Percentiles rank a stretch among this genome's conserved stretches.
Evolutionary conservation across 2,797 vertebrate species (phyloP).

Genomic region (Carduelis carduelis): DNA sequence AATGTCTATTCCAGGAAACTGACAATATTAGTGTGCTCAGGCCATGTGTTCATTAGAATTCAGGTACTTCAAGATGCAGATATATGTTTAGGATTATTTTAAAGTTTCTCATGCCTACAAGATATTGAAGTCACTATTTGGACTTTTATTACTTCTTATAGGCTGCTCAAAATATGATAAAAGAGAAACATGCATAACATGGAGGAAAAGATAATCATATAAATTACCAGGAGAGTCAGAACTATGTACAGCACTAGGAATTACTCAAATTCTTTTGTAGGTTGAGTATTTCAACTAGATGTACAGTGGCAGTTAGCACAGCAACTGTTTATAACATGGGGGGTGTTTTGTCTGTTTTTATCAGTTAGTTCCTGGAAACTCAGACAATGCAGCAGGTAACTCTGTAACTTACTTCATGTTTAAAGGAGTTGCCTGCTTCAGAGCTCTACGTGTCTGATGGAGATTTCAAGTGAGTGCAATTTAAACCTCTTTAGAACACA

Average conservation of each 20-base stretch:
- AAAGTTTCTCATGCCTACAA: neutral
- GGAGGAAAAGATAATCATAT: neutral
- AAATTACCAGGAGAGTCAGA: neutral
- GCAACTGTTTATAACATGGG: neutral
- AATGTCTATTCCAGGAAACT: neutral
- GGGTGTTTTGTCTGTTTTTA: neutral
- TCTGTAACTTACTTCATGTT: neutral
- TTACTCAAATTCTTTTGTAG: neutral
- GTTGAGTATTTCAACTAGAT: neutral
- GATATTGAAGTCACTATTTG: neutral
- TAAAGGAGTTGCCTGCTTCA: neutral
- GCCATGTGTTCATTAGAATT: neutral
- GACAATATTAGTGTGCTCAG: neutral
- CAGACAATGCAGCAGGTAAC: neutral
- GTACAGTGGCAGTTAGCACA: neutral
- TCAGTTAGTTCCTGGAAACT: neutral
- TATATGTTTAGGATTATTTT: neutral
- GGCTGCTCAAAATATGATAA: neutral
- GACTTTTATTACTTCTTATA: neutral
- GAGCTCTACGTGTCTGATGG: neutral
- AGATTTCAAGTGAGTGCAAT: neutral
- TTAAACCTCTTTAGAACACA: neutral
- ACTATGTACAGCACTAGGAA: neutral
- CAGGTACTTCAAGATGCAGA: neutral
- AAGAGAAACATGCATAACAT: neutral